phyloP scores from a whole-genome alignment of 2,113 vertebrate species.

The Sphyrna mokarran region DNA sequence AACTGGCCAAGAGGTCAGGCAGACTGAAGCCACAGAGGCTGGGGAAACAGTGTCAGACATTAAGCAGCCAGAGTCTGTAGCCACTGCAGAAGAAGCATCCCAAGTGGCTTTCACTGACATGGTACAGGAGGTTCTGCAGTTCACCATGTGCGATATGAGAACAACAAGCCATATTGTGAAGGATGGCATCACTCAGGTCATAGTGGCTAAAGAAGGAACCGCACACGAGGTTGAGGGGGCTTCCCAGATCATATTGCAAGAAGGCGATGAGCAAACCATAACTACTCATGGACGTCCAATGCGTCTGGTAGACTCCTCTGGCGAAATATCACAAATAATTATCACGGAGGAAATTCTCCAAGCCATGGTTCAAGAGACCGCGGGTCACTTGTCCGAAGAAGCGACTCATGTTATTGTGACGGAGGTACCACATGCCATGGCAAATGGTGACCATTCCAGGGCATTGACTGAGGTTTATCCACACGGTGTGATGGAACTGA shows the following conservation, averaged over 20 bases:
- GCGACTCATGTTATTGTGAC: slow-evolving; percentile 91
- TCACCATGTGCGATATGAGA: slow-evolving; percentile 65
- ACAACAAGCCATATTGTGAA: slow-evolving; percentile 76
- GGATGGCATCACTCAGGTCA: slow-evolving; percentile 86
- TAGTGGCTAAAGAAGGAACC: slow-evolving; percentile 81
- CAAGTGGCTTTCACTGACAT: slow-evolving; percentile 63
- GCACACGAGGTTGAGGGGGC: slow-evolving; percentile 69
- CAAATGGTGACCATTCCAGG: slow-evolving; percentile 56
- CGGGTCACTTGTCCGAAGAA: slow-evolving; percentile 53
- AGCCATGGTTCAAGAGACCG: slow-evolving; percentile 60
- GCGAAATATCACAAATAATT: slow-evolving; percentile 66
- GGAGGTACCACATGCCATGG: slow-evolving; percentile 69
- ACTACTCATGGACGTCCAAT: slow-evolving; percentile 50
- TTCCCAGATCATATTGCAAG: slow-evolving; percentile 64
- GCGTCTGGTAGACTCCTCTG: slow-evolving; percentile 55
- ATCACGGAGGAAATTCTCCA: slow-evolving; percentile 63
- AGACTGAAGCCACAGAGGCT: slow-evolving; percentile 45
- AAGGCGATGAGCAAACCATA: slow-evolving; percentile 49
- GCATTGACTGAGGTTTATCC: slow-evolving; percentile 56
- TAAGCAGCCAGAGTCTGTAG: slow-evolving; percentile 53
- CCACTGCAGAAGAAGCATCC: slow-evolving; percentile 54
- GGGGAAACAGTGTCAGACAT: slow-evolving; percentile 61
- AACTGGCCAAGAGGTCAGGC: slow-evolving; percentile 42
- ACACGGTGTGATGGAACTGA: slow-evolving; percentile 53
- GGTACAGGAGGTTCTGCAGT: slow-evolving; percentile 87